phyloP scores from a whole-genome alignment of 2,113 vertebrate genomes.

The Bagarius yarrelli region DNA sequence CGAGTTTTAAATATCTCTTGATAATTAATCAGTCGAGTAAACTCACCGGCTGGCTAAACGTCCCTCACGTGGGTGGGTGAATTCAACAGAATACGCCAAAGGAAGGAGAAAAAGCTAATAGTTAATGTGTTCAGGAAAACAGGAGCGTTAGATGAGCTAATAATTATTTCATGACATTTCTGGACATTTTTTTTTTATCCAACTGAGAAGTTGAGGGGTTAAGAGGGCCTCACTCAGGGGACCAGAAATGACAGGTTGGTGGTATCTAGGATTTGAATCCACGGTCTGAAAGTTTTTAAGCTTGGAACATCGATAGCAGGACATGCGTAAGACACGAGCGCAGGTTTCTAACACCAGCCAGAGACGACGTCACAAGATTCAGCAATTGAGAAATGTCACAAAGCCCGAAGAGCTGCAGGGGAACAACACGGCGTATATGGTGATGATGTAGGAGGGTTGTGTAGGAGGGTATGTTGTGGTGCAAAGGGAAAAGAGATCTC shows the following conservation, averaged over 20 bases:
- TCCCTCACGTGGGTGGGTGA: not conserved
- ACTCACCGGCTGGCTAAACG: not conserved
- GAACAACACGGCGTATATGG: constrained; percentile 56
- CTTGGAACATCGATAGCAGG: too few relatives aligned
- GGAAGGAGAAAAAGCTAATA: too few relatives aligned
- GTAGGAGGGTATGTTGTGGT: constrained; percentile 26
- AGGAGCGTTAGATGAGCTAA: not conserved
- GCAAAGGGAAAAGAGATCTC: constrained; percentile 44
- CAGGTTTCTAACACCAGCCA: too few relatives aligned
- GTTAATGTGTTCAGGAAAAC: not conserved
- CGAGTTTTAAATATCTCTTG: not conserved
- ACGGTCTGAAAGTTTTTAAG: too few relatives aligned
- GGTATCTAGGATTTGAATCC: too few relatives aligned
- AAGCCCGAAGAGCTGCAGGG: constrained; percentile 56
- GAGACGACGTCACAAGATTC: constrained; percentile 23
- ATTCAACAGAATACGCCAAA: too few relatives aligned
- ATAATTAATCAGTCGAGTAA: not conserved
- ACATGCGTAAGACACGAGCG: too few relatives aligned
- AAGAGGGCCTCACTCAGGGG: too few relatives aligned
- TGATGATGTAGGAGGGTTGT: constrained; percentile 52
- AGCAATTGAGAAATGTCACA: constrained; percentile 66
- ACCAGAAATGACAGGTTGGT: too few relatives aligned
- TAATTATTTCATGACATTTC: not conserved
- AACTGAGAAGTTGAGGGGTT: too few relatives aligned
- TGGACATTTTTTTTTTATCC: not conserved